These are phyloP conservation scores for Cordilura impudica DNA, from an alignment of 2,888 invertebrate genomes.

Conservation along the genomic window DNA sequence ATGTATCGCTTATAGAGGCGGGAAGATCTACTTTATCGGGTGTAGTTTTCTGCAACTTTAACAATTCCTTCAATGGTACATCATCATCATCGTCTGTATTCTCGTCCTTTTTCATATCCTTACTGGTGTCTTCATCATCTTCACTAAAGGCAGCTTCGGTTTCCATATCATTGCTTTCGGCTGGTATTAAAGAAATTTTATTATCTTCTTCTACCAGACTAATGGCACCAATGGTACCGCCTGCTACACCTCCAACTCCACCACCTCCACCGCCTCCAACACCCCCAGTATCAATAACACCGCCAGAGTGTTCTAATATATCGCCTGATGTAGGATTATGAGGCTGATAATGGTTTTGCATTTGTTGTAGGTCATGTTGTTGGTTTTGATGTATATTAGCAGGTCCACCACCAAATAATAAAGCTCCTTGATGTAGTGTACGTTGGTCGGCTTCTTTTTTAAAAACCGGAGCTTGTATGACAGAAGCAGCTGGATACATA, in stretches of 20 bases:
- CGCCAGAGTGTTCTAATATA: slow-evolving; percentile 55
- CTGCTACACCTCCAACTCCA: slow-evolving; percentile 35
- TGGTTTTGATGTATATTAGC: slow-evolving; percentile 47
- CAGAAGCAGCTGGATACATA: slow-evolving; percentile 67
- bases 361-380: slow-evolving; percentile 63
- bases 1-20: slow-evolving; percentile 75
- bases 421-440: slow-evolving; percentile 56
- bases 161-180: slow-evolving; percentile 74
- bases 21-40: slow-evolving; percentile 77
- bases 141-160: slow-evolving; percentile 73
- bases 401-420: slow-evolving; percentile 53
- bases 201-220: slow-evolving; percentile 68
- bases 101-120: slow-evolving; percentile 74
- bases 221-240: background rate
- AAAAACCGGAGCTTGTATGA: slow-evolving; percentile 69
- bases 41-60: slow-evolving; percentile 76
- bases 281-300: slow-evolving; percentile 50
- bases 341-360: slow-evolving; percentile 65
- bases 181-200: slow-evolving; percentile 63
- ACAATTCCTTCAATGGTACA: slow-evolving; percentile 85
- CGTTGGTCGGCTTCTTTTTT: slow-evolving; percentile 74
- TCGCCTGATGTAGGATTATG: slow-evolving; percentile 57
- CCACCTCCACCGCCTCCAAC: slow-evolving; percentile 28
- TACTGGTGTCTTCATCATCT: slow-evolving; percentile 81
- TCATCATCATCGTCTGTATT: slow-evolving; percentile 81